These are phyloP conservation scores for Monoplex corrugatus DNA, from an alignment of 2,888 invertebrate genomes.

Conservation along the genomic window DNA sequence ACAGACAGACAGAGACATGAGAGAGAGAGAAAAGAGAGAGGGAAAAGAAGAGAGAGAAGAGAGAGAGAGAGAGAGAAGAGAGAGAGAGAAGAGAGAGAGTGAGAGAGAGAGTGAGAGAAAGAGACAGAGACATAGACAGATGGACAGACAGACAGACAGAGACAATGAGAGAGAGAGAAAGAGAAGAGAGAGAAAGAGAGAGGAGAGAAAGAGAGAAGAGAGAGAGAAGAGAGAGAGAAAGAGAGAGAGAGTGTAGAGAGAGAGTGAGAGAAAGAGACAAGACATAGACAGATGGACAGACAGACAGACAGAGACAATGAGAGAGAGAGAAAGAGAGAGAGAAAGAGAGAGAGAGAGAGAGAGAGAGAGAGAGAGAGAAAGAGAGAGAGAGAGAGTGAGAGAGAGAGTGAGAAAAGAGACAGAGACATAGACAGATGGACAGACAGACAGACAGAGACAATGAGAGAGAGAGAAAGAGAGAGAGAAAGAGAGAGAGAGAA, in stretches of 20 bases:
- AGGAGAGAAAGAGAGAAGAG: neutral
- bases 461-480: slow-evolving; percentile 1
- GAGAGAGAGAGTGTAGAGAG: neutral
- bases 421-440: neutral
- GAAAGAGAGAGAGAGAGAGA: slow-evolving; percentile 2
- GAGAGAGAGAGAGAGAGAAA: neutral
- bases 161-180: neutral
- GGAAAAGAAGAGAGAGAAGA: neutral
- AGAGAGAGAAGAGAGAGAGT: slow-evolving; percentile 14
- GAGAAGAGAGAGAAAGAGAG: neutral
- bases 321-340: no score
- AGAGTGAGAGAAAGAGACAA: slow-evolving; percentile 31
- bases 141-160: neutral
- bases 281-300: neutral
- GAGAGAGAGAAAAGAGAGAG: neutral
- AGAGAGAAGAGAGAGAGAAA: neutral
- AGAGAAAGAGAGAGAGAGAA: slow-evolving; percentile 12
- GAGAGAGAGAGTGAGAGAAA: slow-evolving; percentile 9
- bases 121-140: neutral
- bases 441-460: neutral
- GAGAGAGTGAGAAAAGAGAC: neutral
- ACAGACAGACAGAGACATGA: no score
- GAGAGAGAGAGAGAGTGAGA: neutral
- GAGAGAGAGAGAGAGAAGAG: neutral
- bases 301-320: no score